Base-by-base conservation (phyloP, 1,140 invertebrate species). In the Lethrus apterus region DNA sequence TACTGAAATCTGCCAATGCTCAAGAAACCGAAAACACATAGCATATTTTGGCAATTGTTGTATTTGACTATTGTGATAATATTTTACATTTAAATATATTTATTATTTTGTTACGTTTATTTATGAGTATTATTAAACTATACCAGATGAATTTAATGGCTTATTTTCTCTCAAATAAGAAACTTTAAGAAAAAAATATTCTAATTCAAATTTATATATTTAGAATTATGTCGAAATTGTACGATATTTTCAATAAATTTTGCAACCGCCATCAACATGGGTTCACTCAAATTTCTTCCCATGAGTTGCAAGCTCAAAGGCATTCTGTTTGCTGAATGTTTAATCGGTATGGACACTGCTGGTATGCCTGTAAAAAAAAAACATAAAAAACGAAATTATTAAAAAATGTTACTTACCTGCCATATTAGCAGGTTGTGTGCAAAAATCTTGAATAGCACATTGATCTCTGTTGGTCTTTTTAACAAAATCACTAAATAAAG, bases 231-330 rank as follows among this genome's bases (percentile, higher is more conserved):
- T 10, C 77, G 75, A 70, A 91, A 92, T 41, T 75, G 59, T 4
- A 89, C 77, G 50, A 73, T 59, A 29, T 74, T 69, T 73, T 98
- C 90, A 49, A 97, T 80, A 77, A 81, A 91, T 50, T 86, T 86
- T 1, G 90, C 91, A 19, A 89, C 74, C 38, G 76, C 80, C 2
- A 98, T 69, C 29, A 98, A 60, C 41, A 76, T 63, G 31, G 83
- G 67, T 66, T 98, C 94, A 23, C 84, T 79, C 40, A 90, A 77
- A 50, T 71, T 73, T 13, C 81, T 82, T 1, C 84, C 88, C 72
- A 98, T 93, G n/a, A 99, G 64, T 70, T 99, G 96, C 23, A 99
- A 62, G 41, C 91, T 86, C 2, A 99, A 65, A 0, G 96, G 96
- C 26, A 98, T 63, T 2, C 81, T 81, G 42, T 77, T 73, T n/a